phyloP scores from a whole-genome alignment of 2,797 vertebrate species.

The Sebastes oblongus region DNA sequence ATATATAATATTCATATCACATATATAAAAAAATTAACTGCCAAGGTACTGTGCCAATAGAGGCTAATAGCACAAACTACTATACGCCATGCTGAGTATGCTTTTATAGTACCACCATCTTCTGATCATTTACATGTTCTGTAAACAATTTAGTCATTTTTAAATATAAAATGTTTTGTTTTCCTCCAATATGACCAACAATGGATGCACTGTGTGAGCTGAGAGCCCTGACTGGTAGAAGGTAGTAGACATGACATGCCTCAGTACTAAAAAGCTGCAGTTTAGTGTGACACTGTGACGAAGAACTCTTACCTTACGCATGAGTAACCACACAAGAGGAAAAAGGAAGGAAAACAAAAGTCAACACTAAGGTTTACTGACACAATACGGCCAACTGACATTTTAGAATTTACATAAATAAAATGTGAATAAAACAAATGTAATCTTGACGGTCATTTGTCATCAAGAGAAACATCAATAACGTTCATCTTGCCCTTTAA shows the following conservation, averaged over 20 bases:
- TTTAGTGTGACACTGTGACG: not conserved
- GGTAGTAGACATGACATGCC: conserved; percentile 1
- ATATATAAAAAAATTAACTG: fast-evolving
- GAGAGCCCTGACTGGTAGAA: not conserved
- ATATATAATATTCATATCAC: too few species aligned
- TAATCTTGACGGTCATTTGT: not conserved
- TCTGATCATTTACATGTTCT: not conserved
- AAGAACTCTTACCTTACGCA: conserved; percentile 68
- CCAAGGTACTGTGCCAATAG: not conserved
- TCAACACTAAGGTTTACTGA: conserved; percentile 12
- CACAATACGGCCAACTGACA: not conserved
- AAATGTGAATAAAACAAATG: not conserved
- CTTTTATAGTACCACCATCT: not conserved
- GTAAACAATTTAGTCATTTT: not conserved
- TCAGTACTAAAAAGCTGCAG: not conserved
- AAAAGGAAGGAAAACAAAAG: conserved; percentile 31
- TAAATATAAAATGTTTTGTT: not conserved
- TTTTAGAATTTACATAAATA: not conserved
- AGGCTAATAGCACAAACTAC: not conserved
- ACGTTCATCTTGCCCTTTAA: conserved; percentile 37
- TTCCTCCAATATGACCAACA: conserved; percentile 28
- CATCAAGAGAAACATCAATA: conserved; percentile 18
- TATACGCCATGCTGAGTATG: not conserved
- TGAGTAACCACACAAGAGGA: conserved; percentile 42
- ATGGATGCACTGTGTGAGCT: not conserved